Evolutionary conservation across 2,113 vertebrate genomes (phyloP), one percentile per base, ranked within the genome.

Genomic region (Scatophagus argus): DNA sequence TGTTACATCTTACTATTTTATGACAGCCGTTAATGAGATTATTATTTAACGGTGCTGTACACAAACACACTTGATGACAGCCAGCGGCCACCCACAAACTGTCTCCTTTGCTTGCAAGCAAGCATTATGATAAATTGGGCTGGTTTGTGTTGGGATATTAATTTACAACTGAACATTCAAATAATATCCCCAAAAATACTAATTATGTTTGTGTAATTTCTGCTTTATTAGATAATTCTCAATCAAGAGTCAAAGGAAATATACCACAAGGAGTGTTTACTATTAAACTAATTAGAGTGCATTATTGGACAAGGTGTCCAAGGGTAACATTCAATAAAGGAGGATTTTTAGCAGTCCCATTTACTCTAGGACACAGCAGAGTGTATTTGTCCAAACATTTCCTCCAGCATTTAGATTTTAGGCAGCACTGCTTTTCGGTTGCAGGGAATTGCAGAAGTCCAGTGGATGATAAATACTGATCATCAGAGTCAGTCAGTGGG

Each of bases 1-100:
- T 75, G 74, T 86, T 83, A 65, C 67, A 78, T 90, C 77, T 91
- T 61, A 79, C 67, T 82, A 7, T 74, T 88, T 67, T 21, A 51
- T 82, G 74, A 77, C 77, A 89, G 62, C 65, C 25, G 70, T 82
- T 90, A 90, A 92, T 79, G 76, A 88, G 87, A 88, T 90, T 82
- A 85, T 87, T 82, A 77, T 89, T 84, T 83, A 89, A 70, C 54
- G 25, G 74, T 76, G 79, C 47, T 23, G 73, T 70, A 78, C 83
- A 78, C 65, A 87, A 86, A 87, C 78, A 84, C 64, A 46, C 58
- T 70, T 73, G 60, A 77, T 82, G 77, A 82, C 79, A 75, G 83
- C 82, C 80, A 87, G 21, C 86, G 74, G 41, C 81, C 79, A 56
- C 87, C 89, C 85, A 88, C 90, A 32, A 38, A 19, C 60, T 68